Percentiles rank a stretch among this genome's conserved stretches.
phyloP scores from a whole-genome alignment of 1,140 invertebrate species.

The Brachionus angularis region DNA sequence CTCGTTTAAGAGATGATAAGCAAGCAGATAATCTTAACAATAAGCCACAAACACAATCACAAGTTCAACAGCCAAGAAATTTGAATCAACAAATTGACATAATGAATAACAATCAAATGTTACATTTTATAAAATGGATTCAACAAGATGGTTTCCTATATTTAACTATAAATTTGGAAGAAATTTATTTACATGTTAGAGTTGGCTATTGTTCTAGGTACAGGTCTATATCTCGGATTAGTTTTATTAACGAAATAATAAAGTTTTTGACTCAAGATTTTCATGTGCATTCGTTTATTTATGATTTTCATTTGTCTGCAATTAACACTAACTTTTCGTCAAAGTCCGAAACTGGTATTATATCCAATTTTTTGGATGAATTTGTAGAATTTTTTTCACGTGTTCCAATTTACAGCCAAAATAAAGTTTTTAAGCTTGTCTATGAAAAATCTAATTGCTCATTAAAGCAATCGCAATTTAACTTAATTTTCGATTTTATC shows the following conservation, averaged over 20 bases:
- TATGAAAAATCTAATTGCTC: constrained; percentile 31
- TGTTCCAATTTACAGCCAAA: constrained; percentile 23
- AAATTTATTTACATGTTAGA: constrained; percentile 13
- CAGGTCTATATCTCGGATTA: neutral
- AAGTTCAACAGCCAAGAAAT: neutral
- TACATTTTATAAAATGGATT: constrained; percentile 41
- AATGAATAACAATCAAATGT: neutral
- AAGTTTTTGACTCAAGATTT: constrained; percentile 27
- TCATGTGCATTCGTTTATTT: constrained; percentile 43
- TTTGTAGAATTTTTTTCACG: constrained; percentile 41
- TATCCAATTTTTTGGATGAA: constrained; percentile 33
- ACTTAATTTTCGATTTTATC: constrained; percentile 29
- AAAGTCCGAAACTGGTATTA: neutral
- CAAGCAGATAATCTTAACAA: neutral
- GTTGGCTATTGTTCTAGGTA: neutral
- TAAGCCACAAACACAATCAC: too few relatives aligned
- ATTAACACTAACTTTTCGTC: constrained; percentile 27
- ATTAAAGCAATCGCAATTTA: neutral
- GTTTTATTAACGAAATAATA: constrained; percentile 23
- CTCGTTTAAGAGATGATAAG: neutral
- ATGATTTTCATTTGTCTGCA: constrained; percentile 34
- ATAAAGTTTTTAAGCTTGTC: constrained; percentile 36
- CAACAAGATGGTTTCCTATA: constrained; percentile 40
- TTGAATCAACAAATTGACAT: too few relatives aligned
- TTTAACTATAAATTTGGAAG: constrained; percentile 21